Base-by-base conservation (phyloP, 2,113 vertebrate genomes). In the Chionodraco myersi region DNA sequence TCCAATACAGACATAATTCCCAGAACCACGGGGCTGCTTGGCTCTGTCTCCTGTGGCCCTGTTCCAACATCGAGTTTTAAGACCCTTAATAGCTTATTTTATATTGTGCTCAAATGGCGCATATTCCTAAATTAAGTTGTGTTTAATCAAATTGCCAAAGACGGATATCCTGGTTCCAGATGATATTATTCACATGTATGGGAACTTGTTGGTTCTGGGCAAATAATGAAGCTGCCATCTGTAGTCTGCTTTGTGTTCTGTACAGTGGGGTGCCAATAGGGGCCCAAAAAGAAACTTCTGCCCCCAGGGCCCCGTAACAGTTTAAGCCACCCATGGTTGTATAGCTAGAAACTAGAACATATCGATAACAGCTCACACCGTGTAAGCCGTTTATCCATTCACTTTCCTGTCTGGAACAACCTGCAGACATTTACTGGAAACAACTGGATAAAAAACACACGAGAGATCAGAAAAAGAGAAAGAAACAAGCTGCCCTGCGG, bases 371-470 rank as follows among this genome's bases (percentile, higher is more conserved):
- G 63, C 9, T 60, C 34, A 75, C 77, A 70, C 18, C 44, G 60
- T 26, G 44, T 58, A 45, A 59, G 18, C 13, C 6, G 74, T 36
- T 59, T 66, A 70, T 49, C 21, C 36, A 2, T 61, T 66, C 48
- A 56, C 53, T 41, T 16, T 66, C 44, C 47, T n/a, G 6, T 30
- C 64, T 69, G 64, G 60, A 68, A 54, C 52, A 75, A 83, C 74
- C 76, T 73, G 71, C 65, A 66, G 82, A 72, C 83, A 72, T 81
- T 88, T 88, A 83, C 71, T 80, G 84, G 84, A 90, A 88, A 78
- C 41, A 59, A 73, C 68, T 52, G 23, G 53, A 70, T 60, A 69
- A 77, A 80, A 81, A 80, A 68, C 64, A 77, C n/a, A 62, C 1
- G 10, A 77, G 26, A 41, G 44, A n/a, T 12, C 18, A 54, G n/a